These are phyloP conservation scores for Rapana venosa DNA, from an alignment of 2,888 invertebrate species.

Conservation along the genomic window DNA sequence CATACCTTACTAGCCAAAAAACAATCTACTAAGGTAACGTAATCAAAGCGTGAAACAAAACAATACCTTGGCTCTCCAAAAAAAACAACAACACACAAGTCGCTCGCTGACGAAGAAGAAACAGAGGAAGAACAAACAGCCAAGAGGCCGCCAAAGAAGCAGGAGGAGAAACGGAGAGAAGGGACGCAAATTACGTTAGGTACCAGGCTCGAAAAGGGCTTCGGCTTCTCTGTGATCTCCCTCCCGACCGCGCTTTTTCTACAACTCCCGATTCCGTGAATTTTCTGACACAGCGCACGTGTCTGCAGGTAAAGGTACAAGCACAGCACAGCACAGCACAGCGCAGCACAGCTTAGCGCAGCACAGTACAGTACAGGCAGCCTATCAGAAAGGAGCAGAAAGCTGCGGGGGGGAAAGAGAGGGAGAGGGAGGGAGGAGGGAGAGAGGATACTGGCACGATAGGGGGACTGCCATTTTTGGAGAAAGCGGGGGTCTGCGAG, in stretches of 20 bases:
- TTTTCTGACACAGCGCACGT: not conserved
- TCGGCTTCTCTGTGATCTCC: not conserved
- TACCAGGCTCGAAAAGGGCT: slow-evolving; percentile 44
- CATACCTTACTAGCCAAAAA: too few species aligned
- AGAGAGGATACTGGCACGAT: slow-evolving; percentile 61
- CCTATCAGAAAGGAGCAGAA: slow-evolving; percentile 42
- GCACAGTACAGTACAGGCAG: slow-evolving; percentile 24
- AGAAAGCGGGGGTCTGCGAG: slow-evolving; percentile 49
- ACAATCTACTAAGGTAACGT: too few species aligned
- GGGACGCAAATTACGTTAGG: slow-evolving; percentile 28
- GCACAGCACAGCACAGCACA: not conserved
- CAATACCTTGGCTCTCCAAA: too few species aligned
- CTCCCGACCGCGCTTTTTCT: slow-evolving; percentile 7
- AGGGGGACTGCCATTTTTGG: slow-evolving; percentile 75
- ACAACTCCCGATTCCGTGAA: not conserved
- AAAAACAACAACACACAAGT: too few species aligned
- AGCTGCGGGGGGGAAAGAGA: slow-evolving; percentile 56
- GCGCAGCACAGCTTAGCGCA: not conserved
- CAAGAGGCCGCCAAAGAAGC: not conserved
- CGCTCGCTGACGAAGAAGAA: not conserved
- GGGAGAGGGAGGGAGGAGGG: slow-evolving; percentile 41
- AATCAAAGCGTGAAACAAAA: too few species aligned
- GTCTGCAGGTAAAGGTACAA: not conserved
- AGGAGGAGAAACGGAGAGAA: not conserved
- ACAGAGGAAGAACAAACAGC: not conserved